Conservation (phyloP, 2,797 vertebrate genomes). For the Cryptoprocta ferox region DNA sequence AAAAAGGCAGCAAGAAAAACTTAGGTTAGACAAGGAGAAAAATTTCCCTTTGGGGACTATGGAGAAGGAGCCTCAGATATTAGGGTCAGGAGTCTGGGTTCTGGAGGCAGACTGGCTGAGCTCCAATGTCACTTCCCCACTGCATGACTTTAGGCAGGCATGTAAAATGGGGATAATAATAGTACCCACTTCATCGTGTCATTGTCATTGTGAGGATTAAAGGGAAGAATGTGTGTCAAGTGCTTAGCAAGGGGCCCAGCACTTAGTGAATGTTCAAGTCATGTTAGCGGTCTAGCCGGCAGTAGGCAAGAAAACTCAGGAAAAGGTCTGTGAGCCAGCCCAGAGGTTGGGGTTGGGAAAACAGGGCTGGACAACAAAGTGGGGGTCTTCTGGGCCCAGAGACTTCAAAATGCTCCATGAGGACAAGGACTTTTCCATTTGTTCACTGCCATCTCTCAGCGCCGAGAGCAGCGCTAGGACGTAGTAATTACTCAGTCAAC, state of each 20-base stretch:
- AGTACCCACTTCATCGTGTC: not conserved
- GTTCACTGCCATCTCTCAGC: not conserved
- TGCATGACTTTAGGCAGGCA: not conserved
- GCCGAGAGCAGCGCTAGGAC: not conserved
- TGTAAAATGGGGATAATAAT: not conserved
- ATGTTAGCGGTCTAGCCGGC: accelerated
- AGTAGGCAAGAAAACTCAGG: not conserved
- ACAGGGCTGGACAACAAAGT: not conserved
- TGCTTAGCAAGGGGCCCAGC: not conserved
- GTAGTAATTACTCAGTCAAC: not conserved
- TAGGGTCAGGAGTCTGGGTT: not conserved
- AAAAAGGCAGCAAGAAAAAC: conserved; percentile 21
- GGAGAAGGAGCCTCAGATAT: not conserved
- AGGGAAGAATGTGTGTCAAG: not conserved
- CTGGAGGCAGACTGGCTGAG: not conserved
- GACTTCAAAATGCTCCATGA: not conserved
- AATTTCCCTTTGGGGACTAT: not conserved
- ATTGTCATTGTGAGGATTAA: not conserved
- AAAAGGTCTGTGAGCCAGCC: not conserved
- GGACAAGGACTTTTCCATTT: not conserved
- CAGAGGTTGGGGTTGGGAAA: not conserved
- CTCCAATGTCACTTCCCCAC: not conserved
- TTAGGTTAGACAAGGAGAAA: not conserved
- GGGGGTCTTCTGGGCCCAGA: not conserved
- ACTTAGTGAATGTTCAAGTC: not conserved